A percentile compares a stretch with the other conserved stretches of the same genome.
These are phyloP conservation scores for Aspidoscelis tigris DNA, from an alignment of 2,113 vertebrate genomes.

Conservation along the genomic window DNA sequence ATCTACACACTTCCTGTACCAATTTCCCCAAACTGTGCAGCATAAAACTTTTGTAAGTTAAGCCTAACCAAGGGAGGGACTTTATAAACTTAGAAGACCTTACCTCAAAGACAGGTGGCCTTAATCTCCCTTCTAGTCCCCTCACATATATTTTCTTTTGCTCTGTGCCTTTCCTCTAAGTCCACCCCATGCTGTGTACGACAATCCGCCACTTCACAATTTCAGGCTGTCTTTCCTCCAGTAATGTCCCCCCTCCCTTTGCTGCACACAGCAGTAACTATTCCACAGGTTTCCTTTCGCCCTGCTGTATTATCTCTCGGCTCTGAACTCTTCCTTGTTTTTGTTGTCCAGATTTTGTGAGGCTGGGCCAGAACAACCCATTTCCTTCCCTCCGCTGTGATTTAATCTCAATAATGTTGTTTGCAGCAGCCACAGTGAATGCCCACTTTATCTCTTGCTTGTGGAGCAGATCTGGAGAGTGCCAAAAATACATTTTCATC, in stretches of 20 bases:
- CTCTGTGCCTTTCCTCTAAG: neutral
- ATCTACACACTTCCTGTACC: neutral
- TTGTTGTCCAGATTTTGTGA: constrained; percentile 21
- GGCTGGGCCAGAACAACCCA: constrained; percentile 14
- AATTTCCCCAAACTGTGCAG: neutral
- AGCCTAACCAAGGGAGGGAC: neutral
- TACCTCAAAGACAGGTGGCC: neutral
- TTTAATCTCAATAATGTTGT: constrained; percentile 54
- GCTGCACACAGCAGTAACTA: neutral
- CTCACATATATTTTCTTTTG: neutral
- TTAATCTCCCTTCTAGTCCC: neutral
- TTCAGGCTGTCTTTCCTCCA: constrained; percentile 2
- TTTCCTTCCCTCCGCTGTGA: constrained; percentile 36
- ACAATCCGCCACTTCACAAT: constrained; percentile 9
- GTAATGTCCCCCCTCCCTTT: neutral
- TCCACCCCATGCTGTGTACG: neutral
- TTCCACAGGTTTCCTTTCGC: constrained; percentile 13
- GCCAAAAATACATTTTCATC: constrained; percentile 46
- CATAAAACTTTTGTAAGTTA: neutral
- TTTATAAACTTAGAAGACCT: neutral
- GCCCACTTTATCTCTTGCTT: constrained; percentile 44
- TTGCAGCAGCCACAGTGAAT: constrained; percentile 44
- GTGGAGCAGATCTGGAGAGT: constrained; percentile 31
- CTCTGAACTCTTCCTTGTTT: constrained; percentile 28
- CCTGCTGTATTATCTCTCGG: neutral